Evolutionary conservation across 2,113 vertebrate species (phyloP).

Genomic region (Cyanocitta stelleri): DNA sequence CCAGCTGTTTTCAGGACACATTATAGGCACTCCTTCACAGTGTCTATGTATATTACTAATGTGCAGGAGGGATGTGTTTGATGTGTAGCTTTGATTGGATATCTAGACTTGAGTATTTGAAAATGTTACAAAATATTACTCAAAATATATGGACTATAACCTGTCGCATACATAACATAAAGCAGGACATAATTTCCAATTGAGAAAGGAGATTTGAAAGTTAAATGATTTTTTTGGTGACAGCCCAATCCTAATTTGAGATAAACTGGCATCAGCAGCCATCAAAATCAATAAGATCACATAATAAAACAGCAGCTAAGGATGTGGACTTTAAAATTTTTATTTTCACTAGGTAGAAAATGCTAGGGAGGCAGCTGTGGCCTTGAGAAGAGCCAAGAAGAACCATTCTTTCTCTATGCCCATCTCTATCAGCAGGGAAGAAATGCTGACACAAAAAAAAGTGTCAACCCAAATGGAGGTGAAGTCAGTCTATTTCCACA

Average conservation of each 20-base stretch:
- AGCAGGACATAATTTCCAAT: not conserved
- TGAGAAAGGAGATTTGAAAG: not conserved
- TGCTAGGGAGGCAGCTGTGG: not conserved
- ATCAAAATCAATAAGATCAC: not conserved
- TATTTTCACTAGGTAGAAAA: not conserved
- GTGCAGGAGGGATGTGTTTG: rapidly evolving
- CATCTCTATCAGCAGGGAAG: not conserved
- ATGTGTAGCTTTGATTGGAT: not conserved
- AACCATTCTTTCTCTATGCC: not conserved
- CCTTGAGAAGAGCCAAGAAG: not conserved
- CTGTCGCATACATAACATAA: not conserved
- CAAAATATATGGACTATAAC: not conserved
- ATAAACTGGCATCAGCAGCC: not conserved
- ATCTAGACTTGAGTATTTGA: not conserved
- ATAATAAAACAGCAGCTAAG: not conserved
- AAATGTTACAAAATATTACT: not conserved
- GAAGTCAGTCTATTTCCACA: not conserved
- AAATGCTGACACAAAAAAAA: not conserved
- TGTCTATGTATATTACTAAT: not conserved
- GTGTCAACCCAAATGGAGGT: not conserved
- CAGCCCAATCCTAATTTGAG: not conserved
- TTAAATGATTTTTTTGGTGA: not conserved
- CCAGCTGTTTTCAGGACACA: not conserved
- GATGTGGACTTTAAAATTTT: not conserved
- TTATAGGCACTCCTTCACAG: not conserved